Evolutionary conservation across 2,797 vertebrate genomes (phyloP), one percentile per base, ranked within the genome.

Genomic region (Helicolenus hilgendorfi): DNA sequence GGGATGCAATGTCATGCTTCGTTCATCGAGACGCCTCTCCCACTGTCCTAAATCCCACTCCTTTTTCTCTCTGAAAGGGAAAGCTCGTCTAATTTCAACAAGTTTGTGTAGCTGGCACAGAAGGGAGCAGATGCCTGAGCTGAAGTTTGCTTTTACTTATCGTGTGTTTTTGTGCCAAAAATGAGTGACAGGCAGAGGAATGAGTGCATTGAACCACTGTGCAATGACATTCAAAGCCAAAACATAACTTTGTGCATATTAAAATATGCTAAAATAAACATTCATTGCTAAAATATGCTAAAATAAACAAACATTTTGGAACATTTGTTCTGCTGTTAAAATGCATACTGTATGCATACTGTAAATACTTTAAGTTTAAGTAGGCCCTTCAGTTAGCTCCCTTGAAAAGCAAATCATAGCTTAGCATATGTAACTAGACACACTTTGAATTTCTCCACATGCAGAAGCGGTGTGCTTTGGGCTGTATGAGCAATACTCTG

Each of bases 1-100:
- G 94, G 93, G 93, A 91, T 78, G 89, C 81, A 41, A 88, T 92
- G 92, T 94, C 94, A 93, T 89, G 93, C 92, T 96, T 94, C 91
- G 93, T 94, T 96, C 92, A 94, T 90, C 62, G n/a, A 83, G 75
- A 84, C 29, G 76, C 82, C 63, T 91, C 87, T 89, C 86, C 75
- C 71, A 41, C 75, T 80, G 76, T 94, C 88, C 92, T 92, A 89
- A 96, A 92, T 92, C 92, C 79, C 79, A 63, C 56, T 58, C n/a
- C 29, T 53, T 53, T 20, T 14, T 60, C 49, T 75, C 72, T 60
- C 72, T 81, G 68, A 84, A 73, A 79, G 83, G 77, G 55, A 88
- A 84, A 77, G 74, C 83, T 71, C 4, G 26, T 72, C 62, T 92
- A 67, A 87, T 89, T 87, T 93, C 80, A 85, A 83, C 79, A 91